Evolutionary conservation across 1,140 invertebrate genomes (phyloP).

Genomic region (Zaprionus ornatus): DNA sequence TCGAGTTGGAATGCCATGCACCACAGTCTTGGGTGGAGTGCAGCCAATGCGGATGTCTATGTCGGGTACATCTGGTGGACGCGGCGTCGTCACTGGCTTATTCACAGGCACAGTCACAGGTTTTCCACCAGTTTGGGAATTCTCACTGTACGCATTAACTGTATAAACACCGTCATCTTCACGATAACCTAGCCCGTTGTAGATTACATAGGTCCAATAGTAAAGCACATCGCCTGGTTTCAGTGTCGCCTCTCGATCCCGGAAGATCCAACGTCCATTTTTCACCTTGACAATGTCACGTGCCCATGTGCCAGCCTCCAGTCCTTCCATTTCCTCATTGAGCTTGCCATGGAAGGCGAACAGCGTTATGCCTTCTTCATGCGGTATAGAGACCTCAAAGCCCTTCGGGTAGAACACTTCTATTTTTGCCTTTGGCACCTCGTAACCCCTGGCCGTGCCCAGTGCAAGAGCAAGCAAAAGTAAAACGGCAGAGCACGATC

Average conservation of each 20-base stretch:
- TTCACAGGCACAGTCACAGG: not conserved
- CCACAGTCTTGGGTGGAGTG: conserved; percentile 37
- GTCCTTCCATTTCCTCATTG: conserved; percentile 89
- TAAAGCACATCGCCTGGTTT: conserved; percentile 89
- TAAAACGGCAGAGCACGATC: conserved; percentile 1
- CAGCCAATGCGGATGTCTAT: conserved; percentile 51
- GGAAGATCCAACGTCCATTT: conserved; percentile 88
- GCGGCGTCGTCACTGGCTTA: not conserved
- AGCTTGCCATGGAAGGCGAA: conserved; percentile 91
- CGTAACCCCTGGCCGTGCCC: conserved; percentile 71
- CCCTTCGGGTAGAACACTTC: conserved; percentile 87
- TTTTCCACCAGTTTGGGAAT: not conserved
- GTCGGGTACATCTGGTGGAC: not conserved
- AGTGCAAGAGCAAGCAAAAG: conserved; percentile 21
- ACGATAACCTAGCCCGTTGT: conserved; percentile 87
- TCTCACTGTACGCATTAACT: conserved; percentile 83
- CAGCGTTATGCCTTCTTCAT: conserved; percentile 88
- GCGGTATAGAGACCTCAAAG: conserved; percentile 87
- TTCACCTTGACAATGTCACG: conserved; percentile 87
- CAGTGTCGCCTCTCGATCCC: conserved; percentile 86
- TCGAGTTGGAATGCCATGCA: conserved; percentile 71
- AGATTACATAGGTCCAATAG: conserved; percentile 90
- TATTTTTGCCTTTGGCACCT: conserved; percentile 86
- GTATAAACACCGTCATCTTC: conserved; percentile 86
- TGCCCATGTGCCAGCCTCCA: conserved; percentile 89